Evolutionary conservation across 2,888 invertebrate genomes (phyloP).

Genomic region (Drosophila kokeensis): DNA sequence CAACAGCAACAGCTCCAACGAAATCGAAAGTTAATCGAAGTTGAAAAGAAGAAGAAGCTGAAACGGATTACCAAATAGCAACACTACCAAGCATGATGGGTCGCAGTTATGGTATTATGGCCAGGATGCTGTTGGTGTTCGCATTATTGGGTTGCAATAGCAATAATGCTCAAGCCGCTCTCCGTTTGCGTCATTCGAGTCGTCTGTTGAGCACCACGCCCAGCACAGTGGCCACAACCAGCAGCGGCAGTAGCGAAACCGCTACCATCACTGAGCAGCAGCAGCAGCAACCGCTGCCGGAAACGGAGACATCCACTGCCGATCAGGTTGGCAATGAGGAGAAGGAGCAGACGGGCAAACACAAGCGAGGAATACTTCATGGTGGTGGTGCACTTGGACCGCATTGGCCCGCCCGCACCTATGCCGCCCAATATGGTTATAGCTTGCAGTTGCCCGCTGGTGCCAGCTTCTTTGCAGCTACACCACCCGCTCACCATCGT

Average conservation of each 20-base stretch:
- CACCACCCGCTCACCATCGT: constrained; percentile 53
- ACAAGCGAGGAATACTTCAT: constrained; percentile 79
- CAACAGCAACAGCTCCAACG: constrained; percentile 17
- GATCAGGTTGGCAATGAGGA: not conserved
- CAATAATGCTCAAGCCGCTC: constrained; percentile 34
- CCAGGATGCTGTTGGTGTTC: constrained; percentile 33
- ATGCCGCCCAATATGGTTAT: constrained; percentile 83
- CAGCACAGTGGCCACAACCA: constrained; percentile 38
- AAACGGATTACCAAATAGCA: constrained; percentile 47
- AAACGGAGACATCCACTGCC: constrained; percentile 5
- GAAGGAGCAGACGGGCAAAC: constrained; percentile 55
- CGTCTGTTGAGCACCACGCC: constrained; percentile 47
- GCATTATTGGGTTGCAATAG: constrained; percentile 11
- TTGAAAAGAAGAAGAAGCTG: not conserved
- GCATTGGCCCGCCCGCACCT: constrained; percentile 79
- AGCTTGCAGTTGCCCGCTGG: constrained; percentile 76
- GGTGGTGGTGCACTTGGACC: constrained; percentile 42
- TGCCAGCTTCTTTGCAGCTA: constrained; percentile 59
- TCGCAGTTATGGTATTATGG: constrained; percentile 19
- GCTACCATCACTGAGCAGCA: constrained; percentile 3
- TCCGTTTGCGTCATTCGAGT: constrained; percentile 58
- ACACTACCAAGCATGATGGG: constrained; percentile 35
- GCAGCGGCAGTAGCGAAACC: constrained; percentile 6
- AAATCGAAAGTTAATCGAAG: constrained; percentile 54
- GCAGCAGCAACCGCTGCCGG: constrained; percentile 1